Conservation (phyloP, 2,888 invertebrate genomes). For the Metalampra italica region DNA sequence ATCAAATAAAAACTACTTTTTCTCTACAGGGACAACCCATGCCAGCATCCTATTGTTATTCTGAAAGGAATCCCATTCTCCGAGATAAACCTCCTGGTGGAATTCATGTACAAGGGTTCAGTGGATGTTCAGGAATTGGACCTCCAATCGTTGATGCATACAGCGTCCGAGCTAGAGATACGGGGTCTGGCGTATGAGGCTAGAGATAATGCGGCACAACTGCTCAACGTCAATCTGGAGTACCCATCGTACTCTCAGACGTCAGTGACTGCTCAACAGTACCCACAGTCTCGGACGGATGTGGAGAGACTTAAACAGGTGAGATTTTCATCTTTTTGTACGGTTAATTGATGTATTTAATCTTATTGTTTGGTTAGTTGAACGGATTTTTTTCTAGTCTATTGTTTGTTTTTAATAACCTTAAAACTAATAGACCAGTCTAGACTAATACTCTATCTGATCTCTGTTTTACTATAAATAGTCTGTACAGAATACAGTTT, state of each 20-base stretch:
- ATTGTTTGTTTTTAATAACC: slow-evolving; percentile 3
- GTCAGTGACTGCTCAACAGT: slow-evolving; percentile 31
- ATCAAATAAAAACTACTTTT: background rate
- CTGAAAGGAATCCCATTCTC: slow-evolving; percentile 82
- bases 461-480: too few species aligned
- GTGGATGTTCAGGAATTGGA: slow-evolving; percentile 82
- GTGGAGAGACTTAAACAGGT: slow-evolving; percentile 72
- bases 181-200: slow-evolving; percentile 81
- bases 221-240: slow-evolving; percentile 74
- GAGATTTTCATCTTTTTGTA: slow-evolving; percentile 19
- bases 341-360: slow-evolving; percentile 4
- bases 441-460: too few species aligned
- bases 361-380: background rate
- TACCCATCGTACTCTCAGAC: slow-evolving; percentile 64
- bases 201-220: slow-evolving; percentile 76
- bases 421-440: too few species aligned
- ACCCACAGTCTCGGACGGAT: slow-evolving; percentile 58
- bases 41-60: slow-evolving; percentile 85
- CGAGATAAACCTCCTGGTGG: slow-evolving; percentile 82
- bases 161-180: slow-evolving; percentile 83
- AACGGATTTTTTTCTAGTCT: slow-evolving; percentile 2
- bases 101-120: slow-evolving; percentile 85
- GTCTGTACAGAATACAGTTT: too few species aligned
- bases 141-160: slow-evolving; percentile 81
- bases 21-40: slow-evolving; percentile 80